These are phyloP conservation scores for Drosophila varians DNA, from an alignment of 1,140 invertebrate species.

Conservation along the genomic window DNA sequence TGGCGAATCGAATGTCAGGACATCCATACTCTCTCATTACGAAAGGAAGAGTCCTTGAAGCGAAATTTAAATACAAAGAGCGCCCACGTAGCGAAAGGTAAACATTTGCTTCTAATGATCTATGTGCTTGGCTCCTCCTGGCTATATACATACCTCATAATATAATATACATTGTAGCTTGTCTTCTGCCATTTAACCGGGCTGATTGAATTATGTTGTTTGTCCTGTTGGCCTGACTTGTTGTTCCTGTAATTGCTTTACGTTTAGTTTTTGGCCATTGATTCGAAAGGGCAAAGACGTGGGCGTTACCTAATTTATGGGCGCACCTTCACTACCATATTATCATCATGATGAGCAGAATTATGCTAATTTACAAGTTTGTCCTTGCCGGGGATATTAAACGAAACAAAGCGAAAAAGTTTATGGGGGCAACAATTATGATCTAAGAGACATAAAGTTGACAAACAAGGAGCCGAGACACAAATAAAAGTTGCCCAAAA, in stretches of 20 bases:
- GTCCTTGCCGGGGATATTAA: constrained; percentile 27
- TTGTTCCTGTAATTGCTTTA: constrained; percentile 48
- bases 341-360: constrained; percentile 9
- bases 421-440: constrained; percentile 45
- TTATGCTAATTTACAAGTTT: constrained; percentile 50
- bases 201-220: constrained; percentile 67
- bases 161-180: background rate
- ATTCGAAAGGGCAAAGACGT: constrained; percentile 50
- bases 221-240: constrained; percentile 17
- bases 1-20: constrained; percentile 22
- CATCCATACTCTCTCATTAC: constrained; percentile 4
- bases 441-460: constrained; percentile 58
- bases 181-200: constrained; percentile 23
- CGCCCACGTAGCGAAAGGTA: constrained; percentile 13
- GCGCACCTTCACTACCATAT: constrained; percentile 3
- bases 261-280: constrained; percentile 60
- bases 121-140: constrained; percentile 39
- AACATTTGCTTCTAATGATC: constrained; percentile 70
- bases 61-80: constrained; percentile 30
- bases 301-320: constrained; percentile 63
- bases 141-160: background rate
- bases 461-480: constrained; percentile 41
- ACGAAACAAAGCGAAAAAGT: constrained; percentile 9
- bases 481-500: constrained; percentile 39
- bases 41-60: background rate